phyloP scores from a whole-genome alignment of 1,140 invertebrate species.

The Drosophila nigromelanica region DNA sequence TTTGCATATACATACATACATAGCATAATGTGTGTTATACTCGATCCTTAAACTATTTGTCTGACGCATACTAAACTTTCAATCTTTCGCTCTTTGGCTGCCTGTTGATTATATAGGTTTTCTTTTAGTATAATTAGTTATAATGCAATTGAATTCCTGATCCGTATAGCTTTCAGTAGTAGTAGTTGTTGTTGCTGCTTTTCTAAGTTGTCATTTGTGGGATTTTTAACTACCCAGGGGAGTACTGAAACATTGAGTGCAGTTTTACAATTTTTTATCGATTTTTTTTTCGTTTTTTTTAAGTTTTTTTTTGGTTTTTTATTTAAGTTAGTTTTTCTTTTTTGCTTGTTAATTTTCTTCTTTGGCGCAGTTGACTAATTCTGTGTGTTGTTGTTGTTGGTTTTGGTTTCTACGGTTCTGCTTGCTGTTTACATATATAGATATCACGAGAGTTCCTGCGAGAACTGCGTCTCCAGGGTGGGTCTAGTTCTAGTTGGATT shows the following conservation, averaged over 20 bases:
- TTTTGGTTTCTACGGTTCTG: constrained; percentile 47
- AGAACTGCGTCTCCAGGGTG: constrained; percentile 84
- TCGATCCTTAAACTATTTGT: constrained; percentile 67
- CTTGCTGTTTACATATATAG: constrained; percentile 82
- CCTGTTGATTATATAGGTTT: constrained; percentile 53
- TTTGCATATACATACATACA: constrained; percentile 36
- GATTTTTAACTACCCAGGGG: constrained; percentile 40
- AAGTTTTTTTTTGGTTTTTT: constrained; percentile 20
- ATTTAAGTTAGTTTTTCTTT: constrained; percentile 32
- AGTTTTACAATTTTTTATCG: constrained; percentile 74
- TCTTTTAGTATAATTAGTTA: constrained; percentile 37
- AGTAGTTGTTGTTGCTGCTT: constrained; percentile 41
- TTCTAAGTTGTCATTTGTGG: constrained; percentile 49
- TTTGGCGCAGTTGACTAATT: constrained; percentile 76
- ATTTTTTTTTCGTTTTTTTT: constrained; percentile 44
- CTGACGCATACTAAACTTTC: constrained; percentile 54
- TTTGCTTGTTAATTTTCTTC: constrained; percentile 51
- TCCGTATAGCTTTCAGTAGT: constrained; percentile 58
- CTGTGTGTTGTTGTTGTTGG: constrained; percentile 37
- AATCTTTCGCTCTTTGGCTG: constrained; percentile 52
- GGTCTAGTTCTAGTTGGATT: constrained; percentile 83
- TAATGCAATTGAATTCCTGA: constrained; percentile 58
- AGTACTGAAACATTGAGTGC: constrained; percentile 78
- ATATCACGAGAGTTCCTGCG: constrained; percentile 84
- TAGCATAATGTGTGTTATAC: constrained; percentile 45